A percentile compares a stretch with the other conserved stretches of the same genome.
These are phyloP conservation scores for Trichomalopsis sarcophagae DNA, from an alignment of 1,140 invertebrate genomes.

Conservation along the genomic window DNA sequence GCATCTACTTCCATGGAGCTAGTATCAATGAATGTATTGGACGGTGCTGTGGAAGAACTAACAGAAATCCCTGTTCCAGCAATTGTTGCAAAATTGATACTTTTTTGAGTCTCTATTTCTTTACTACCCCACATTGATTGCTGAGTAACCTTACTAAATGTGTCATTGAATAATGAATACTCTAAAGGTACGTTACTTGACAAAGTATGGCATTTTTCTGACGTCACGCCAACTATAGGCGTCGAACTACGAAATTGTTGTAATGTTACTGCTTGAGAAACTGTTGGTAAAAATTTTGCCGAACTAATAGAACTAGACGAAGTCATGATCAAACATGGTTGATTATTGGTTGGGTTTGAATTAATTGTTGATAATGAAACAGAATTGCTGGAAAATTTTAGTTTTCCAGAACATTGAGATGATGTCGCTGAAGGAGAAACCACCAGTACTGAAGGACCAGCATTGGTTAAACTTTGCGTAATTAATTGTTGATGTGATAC, in stretches of 20 bases:
- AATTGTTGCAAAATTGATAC: constrained; percentile 85
- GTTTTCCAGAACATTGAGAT: constrained; percentile 68
- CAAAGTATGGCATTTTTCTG: constrained; percentile 58
- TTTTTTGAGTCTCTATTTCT: constrained; percentile 81
- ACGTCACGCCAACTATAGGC: constrained; percentile 56
- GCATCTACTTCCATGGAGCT: constrained; percentile 81
- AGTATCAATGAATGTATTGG: constrained; percentile 77
- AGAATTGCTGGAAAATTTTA: constrained; percentile 50
- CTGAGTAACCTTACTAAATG: constrained; percentile 79
- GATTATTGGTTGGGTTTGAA: background rate
- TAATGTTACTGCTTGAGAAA: constrained; percentile 54
- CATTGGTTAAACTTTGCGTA: constrained; percentile 73
- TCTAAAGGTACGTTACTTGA: constrained; percentile 74
- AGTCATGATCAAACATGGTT: background rate
- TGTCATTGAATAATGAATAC: constrained; percentile 88
- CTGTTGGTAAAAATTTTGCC: constrained; percentile 53
- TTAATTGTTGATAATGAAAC: constrained; percentile 6
- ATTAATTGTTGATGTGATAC: constrained; percentile 63
- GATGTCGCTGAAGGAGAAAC: constrained; percentile 71
- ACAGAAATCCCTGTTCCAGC: constrained; percentile 78
- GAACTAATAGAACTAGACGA: constrained; percentile 51
- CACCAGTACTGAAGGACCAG: constrained; percentile 75
- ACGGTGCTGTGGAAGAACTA: constrained; percentile 66
- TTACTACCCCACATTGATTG: constrained; percentile 79
- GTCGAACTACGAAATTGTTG: constrained; percentile 61